phyloP scores from a whole-genome alignment of 2,888 invertebrate species.

The Thymelicus sylvestris region DNA sequence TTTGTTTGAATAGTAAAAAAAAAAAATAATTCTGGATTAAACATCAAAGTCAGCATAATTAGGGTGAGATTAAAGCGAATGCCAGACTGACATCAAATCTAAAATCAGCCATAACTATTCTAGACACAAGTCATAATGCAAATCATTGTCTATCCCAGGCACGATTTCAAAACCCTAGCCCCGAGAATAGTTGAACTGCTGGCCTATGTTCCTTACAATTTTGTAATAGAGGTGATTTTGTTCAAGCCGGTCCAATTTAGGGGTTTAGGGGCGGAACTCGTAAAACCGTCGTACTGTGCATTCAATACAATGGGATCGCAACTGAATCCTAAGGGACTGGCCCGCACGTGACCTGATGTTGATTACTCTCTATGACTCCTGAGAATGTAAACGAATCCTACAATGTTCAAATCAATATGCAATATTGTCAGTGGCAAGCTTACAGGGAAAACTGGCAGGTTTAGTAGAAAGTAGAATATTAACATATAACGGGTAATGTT shows the following conservation, averaged over 20 bases:
- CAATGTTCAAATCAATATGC: constrained; percentile 9
- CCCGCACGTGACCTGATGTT: constrained; percentile 56
- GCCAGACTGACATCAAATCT: background rate
- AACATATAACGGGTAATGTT: background rate
- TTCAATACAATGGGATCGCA: constrained; percentile 37
- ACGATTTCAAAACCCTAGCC: constrained; percentile 34
- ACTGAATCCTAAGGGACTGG: constrained; percentile 36
- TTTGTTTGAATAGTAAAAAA: too few relatives aligned
- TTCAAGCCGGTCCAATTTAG: constrained; percentile 10
- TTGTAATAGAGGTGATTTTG: constrained; percentile 40
- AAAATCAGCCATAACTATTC: constrained; percentile 16
- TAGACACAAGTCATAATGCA: constrained; percentile 27
- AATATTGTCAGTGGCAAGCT: background rate
- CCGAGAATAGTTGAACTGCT: constrained; percentile 15
- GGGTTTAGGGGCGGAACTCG: constrained; percentile 22
- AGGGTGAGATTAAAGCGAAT: too few relatives aligned
- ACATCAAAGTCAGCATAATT: too few relatives aligned
- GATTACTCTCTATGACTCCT: constrained; percentile 53
- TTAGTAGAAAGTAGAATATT: background rate
- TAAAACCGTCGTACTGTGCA: constrained; percentile 33
- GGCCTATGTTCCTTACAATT: constrained; percentile 25
- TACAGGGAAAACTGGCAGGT: background rate
- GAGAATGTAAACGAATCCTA: constrained; percentile 38
- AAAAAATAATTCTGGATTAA: too few relatives aligned
- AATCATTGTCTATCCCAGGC: constrained; percentile 44